Conservation (phyloP, 2,797 vertebrate genomes). For the Emys orbicularis region DNA sequence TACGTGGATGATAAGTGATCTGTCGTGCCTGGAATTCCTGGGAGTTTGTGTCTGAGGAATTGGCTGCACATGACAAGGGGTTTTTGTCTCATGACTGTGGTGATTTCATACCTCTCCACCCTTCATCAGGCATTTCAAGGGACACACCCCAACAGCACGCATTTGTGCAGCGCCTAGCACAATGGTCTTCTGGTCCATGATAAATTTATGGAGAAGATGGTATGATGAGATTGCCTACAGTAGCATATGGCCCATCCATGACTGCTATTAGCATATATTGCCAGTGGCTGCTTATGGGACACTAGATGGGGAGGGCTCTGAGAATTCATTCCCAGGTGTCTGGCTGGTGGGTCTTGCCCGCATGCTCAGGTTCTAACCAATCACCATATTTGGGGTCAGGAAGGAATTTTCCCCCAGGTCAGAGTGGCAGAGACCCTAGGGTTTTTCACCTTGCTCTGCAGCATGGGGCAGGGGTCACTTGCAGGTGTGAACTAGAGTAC, state of each 20-base stretch:
- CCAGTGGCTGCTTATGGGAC: background rate
- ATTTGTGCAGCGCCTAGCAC: background rate
- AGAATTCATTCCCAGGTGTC: background rate
- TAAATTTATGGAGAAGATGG: background rate
- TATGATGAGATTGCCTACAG: background rate
- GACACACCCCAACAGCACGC: background rate
- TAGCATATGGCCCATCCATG: background rate
- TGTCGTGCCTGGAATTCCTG: background rate
- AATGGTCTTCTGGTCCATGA: background rate
- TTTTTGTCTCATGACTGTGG: background rate
- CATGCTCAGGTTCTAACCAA: background rate
- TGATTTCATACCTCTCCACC: background rate
- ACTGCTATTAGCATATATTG: background rate
- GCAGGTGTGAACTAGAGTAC: background rate
- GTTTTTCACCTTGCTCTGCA: background rate
- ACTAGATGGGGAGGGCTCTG: background rate
- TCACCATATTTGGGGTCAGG: background rate
- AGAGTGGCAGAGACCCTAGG: background rate
- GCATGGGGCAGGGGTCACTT: background rate
- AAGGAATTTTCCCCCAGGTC: background rate
- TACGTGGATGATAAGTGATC: background rate
- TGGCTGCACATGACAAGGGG: background rate
- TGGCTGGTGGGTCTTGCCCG: background rate
- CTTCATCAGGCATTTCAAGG: background rate
- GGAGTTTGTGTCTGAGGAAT: background rate